A percentile compares a stretch with the other conserved stretches of the same genome.
phyloP scores from a whole-genome alignment of 2,888 invertebrate species.

The Cloeon dipterum region DNA sequence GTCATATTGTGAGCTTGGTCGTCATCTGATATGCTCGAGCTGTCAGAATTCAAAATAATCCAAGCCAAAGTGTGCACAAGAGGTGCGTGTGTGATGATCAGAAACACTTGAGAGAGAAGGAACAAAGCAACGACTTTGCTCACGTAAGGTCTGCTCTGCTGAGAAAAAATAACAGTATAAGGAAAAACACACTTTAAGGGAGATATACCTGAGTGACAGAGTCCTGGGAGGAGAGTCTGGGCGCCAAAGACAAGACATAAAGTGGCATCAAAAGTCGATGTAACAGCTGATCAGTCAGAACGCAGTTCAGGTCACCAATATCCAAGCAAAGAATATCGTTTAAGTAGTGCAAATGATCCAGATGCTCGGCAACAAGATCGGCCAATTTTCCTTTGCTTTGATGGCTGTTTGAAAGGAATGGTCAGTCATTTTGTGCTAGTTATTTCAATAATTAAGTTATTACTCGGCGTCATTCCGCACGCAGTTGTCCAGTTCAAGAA shows the following conservation, averaged over 20 bases:
- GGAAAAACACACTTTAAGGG: too few species aligned
- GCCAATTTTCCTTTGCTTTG: constrained; percentile 75
- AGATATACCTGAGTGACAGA: background rate
- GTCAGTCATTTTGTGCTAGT: background rate
- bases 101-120: constrained; percentile 80
- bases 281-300: constrained; percentile 79
- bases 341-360: constrained; percentile 91
- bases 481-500: constrained; percentile 83
- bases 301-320: constrained; percentile 80
- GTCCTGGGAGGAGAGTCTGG: constrained; percentile 7
- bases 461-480: constrained; percentile 90
- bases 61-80: constrained; percentile 76
- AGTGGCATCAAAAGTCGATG: constrained; percentile 81
- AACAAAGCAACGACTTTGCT: constrained; percentile 81
- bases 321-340: constrained; percentile 88
- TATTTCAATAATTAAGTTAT: constrained; percentile 20
- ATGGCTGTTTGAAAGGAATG: constrained; percentile 36
- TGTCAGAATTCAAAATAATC: constrained; percentile 70
- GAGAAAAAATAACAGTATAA: too few species aligned
- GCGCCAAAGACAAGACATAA: constrained; percentile 72
- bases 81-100: constrained; percentile 78
- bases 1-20: constrained; percentile 24
- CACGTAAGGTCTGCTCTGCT: constrained; percentile 39
- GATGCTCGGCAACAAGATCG: constrained; percentile 87
- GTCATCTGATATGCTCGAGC: constrained; percentile 38